Percentiles rank a stretch among this genome's conserved stretches.
Evolutionary conservation across 2,113 vertebrate species (phyloP).

Genomic region (Psephotus haematonotus): DNA sequence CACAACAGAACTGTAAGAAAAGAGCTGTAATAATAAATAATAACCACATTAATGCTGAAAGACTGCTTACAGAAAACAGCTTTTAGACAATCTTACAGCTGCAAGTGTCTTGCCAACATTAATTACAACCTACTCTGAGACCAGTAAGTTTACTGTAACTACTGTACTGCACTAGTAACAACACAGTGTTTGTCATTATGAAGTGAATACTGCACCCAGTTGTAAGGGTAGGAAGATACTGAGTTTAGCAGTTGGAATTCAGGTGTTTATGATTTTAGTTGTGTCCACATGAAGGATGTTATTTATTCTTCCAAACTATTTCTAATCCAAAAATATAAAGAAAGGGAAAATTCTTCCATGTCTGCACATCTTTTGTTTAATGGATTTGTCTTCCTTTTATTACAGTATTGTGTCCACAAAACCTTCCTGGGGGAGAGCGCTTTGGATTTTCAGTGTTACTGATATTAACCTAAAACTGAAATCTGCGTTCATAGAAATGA

Average conservation of each 20-base stretch:
- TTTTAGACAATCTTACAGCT: background rate
- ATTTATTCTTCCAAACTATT: background rate
- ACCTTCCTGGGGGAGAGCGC: background rate
- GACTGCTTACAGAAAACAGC: background rate
- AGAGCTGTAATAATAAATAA: background rate
- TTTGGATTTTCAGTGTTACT: background rate
- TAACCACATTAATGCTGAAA: background rate
- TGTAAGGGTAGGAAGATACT: background rate
- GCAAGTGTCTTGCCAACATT: background rate
- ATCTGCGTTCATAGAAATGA: background rate
- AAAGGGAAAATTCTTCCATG: background rate
- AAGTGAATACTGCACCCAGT: background rate
- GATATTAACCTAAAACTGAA: background rate
- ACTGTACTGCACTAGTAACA: background rate
- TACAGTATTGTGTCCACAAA: background rate
- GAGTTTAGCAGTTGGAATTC: background rate
- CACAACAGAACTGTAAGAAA: background rate
- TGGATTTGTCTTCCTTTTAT: background rate
- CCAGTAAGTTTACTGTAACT: background rate
- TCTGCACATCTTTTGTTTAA: background rate
- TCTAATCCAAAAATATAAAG: background rate
- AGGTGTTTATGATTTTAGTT: background rate
- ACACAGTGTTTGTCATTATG: background rate
- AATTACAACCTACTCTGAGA: background rate
- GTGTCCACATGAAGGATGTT: background rate